Evolutionary conservation across 2,888 invertebrate species (phyloP).

Genomic region (Eucera pruinosa): DNA sequence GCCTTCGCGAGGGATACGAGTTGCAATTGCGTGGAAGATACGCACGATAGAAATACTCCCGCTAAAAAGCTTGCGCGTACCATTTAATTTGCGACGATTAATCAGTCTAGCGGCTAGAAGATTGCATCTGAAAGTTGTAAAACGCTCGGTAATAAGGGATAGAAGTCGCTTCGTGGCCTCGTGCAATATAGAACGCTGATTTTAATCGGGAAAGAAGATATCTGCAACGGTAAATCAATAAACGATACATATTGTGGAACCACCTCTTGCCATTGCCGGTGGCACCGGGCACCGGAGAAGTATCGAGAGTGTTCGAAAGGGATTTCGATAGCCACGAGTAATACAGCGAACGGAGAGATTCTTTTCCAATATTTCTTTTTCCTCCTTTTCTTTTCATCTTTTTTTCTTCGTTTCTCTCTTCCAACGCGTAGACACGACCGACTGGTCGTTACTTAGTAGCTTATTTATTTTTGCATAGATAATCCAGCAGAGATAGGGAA

Average conservation of each 20-base stretch:
- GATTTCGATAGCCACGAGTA: constrained; percentile 65
- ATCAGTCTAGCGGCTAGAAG: constrained; percentile 59
- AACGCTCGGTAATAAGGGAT: constrained; percentile 60
- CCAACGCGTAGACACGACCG: constrained; percentile 49
- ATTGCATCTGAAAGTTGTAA: constrained; percentile 58
- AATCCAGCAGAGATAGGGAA: constrained; percentile 78
- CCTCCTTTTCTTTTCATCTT: neutral
- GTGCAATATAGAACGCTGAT: constrained; percentile 60
- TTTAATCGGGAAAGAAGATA: constrained; percentile 63
- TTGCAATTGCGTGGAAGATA: constrained; percentile 25
- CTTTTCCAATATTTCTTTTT: constrained; percentile 13
- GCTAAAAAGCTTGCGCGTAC: constrained; percentile 43
- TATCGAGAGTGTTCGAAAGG: constrained; percentile 41
- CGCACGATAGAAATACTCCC: constrained; percentile 50
- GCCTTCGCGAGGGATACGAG: no score
- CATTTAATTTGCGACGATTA: constrained; percentile 68
- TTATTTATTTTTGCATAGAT: constrained; percentile 83
- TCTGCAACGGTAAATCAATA: constrained; percentile 72
- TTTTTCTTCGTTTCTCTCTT: neutral
- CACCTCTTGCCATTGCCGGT: constrained; percentile 49
- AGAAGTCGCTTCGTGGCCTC: constrained; percentile 47
- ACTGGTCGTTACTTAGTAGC: constrained; percentile 74
- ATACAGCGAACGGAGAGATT: constrained; percentile 46
- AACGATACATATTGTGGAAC: constrained; percentile 59
- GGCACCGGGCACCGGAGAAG: constrained; percentile 50